Conservation (phyloP, 2,797 vertebrate species). For the Molothrus ater region DNA sequence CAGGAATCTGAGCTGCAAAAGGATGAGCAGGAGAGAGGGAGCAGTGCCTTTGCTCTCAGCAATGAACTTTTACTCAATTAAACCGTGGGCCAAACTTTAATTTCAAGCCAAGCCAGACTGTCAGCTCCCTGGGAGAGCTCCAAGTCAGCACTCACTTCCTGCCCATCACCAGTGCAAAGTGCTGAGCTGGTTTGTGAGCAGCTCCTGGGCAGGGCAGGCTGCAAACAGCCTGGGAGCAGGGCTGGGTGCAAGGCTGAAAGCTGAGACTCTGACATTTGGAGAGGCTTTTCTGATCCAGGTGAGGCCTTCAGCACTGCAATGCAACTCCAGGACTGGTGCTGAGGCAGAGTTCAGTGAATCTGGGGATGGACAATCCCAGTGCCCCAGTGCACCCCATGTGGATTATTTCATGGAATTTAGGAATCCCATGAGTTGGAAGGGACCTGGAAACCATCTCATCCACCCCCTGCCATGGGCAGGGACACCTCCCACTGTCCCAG, state of each 20-base stretch:
- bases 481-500: background rate
- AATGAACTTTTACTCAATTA: background rate
- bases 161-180: background rate
- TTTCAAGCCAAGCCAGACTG: background rate
- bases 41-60: background rate
- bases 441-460: background rate
- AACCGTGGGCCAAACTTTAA: background rate
- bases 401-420: background rate
- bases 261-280: background rate
- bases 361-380: background rate
- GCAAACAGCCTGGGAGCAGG: background rate
- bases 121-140: background rate
- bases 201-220: background rate
- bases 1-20: background rate
- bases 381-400: rapidly evolving
- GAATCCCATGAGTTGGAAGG: background rate
- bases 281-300: background rate
- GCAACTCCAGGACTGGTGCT: background rate
- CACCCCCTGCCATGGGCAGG: background rate
- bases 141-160: background rate
- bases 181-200: background rate
- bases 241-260: background rate
- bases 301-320: background rate
- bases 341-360: background rate
- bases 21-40: background rate